Base-by-base conservation (phyloP, 2,113 vertebrate species). In the Cephalopterus ornatus region DNA sequence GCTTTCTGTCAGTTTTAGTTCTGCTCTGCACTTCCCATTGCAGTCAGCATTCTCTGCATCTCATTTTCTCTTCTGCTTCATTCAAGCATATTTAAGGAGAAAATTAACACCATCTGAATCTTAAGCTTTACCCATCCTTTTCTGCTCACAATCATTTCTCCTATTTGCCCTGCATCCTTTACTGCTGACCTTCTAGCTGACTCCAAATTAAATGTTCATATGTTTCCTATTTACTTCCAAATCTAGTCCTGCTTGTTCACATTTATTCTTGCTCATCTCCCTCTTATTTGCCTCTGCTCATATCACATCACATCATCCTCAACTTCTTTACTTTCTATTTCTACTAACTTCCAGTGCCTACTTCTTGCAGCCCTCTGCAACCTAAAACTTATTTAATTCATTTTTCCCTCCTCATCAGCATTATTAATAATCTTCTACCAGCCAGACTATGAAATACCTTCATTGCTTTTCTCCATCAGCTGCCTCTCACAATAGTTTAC, bases 81-180 rank as follows among this genome's bases (percentile, higher is more conserved):
- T 92, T 92, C 76, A 62, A 95, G 50, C 67, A 88, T 88, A 90
- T 95, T 93, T 96, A 93, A 92, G 75, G n/a, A 83, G 82, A 85
- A 93, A 93, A 95, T 93, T 93, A 94, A 83, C 71, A 92, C 53
- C 53, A 68, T 44, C 44, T 89, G 70, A 93, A 84, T 75, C 52
- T 70, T 68, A 44, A 79, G 44, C 44, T 80, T 91, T 86, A 86
- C n/a, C 52, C 58, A 78, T 71, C 16, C 33, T 61, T 85, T 85
- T 63, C 27, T 85, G 33, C 56, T 78, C 17, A 3, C 52, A 75
- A 74, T 67, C 62, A 52, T 94, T 94, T 92, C 66, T 87, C 27
- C 73, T 89, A 22, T 68, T 93, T 95, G 65, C 77, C 74, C 77
- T 91, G 73, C 50, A 87, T 81, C 88, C 92, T 93, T 89, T 77